Conservation (phyloP, 2,797 vertebrate species). For the Oryzias sinensis region DNA sequence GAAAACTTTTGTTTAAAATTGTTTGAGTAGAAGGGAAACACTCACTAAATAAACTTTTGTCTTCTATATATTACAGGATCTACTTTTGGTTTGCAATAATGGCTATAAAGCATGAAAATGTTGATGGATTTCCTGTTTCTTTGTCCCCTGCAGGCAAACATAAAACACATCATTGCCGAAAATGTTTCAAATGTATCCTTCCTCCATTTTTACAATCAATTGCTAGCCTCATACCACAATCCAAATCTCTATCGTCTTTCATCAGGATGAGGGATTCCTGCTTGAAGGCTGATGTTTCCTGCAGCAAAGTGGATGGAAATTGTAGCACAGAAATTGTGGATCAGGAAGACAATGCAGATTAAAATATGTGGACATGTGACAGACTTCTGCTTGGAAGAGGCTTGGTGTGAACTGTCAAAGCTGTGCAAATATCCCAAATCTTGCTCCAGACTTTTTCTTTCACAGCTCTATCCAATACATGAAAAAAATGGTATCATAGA, state of each 20-base stretch:
- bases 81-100: background rate
- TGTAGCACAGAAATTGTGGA: background rate
- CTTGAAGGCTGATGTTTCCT: background rate
- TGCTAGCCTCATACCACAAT: background rate
- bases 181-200: background rate
- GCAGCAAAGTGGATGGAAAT: background rate
- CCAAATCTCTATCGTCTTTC: background rate
- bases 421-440: no score
- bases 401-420: no score
- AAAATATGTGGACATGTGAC: background rate
- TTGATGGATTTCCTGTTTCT: background rate
- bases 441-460: no score
- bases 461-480: no score
- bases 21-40: no score
- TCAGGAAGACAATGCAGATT: background rate
- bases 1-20: no score
- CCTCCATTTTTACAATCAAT: background rate
- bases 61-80: background rate
- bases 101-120: no score
- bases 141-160: background rate
- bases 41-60: no score
- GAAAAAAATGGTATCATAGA: no score
- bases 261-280: no score
- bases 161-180: background rate
- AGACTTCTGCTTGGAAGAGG: background rate